Evolutionary conservation across 2,888 invertebrate genomes (phyloP).

Genomic region (Sarcophaga caerulescens): DNA sequence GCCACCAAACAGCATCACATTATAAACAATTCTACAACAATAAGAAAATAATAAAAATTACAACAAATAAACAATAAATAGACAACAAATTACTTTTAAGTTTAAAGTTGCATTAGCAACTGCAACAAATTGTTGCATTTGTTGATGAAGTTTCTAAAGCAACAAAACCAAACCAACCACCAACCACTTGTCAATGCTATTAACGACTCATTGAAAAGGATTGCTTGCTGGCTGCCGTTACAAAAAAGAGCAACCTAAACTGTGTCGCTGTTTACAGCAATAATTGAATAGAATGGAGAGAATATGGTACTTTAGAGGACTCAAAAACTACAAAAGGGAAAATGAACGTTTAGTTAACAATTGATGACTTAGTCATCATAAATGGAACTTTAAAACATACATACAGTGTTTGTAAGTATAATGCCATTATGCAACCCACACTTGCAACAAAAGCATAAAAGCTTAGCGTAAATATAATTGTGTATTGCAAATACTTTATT

Average conservation of each 20-base stretch:
- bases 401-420: background rate
- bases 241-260: too few species aligned
- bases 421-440: slow-evolving; percentile 59
- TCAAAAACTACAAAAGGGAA: slow-evolving; percentile 29
- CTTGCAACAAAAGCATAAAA: background rate
- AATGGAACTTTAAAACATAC: slow-evolving; percentile 59
- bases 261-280: background rate
- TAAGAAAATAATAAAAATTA: slow-evolving; percentile 21
- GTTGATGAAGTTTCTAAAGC: slow-evolving; percentile 58
- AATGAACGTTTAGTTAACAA: slow-evolving; percentile 64
- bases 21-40: slow-evolving; percentile 54
- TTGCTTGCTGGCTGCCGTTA: background rate
- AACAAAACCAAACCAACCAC: slow-evolving; percentile 51
- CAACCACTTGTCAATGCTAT: slow-evolving; percentile 68
- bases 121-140: slow-evolving; percentile 7
- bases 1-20: slow-evolving; percentile 58
- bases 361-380: slow-evolving; percentile 67
- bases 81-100: slow-evolving; percentile 66
- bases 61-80: slow-evolving; percentile 55
- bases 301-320: background rate
- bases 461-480: background rate
- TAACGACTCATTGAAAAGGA: slow-evolving; percentile 58
- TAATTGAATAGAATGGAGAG: background rate
- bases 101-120: slow-evolving; percentile 44
- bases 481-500: background rate